A percentile compares a stretch with the other conserved stretches of the same genome.
These are phyloP conservation scores for Aspiorhynchus laticeps DNA, from an alignment of 2,113 vertebrate species.

Conservation along the genomic window DNA sequence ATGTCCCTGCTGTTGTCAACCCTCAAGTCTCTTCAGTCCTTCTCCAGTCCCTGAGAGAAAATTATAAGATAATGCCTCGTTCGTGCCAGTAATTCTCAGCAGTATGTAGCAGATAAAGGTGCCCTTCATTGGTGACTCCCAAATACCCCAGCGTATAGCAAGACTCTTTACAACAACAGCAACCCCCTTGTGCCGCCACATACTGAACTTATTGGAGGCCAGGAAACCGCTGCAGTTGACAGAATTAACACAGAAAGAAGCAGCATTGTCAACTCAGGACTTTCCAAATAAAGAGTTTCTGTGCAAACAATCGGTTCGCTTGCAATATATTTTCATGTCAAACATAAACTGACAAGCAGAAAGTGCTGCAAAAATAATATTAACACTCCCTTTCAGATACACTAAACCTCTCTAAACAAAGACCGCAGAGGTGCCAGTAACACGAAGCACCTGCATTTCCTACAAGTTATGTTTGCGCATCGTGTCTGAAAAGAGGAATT, in stretches of 20 bases:
- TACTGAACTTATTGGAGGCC: slow-evolving; percentile 6
- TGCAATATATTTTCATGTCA: slow-evolving; percentile 28
- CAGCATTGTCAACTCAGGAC: slow-evolving; percentile 50
- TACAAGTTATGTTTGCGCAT: not conserved
- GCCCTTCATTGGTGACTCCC: slow-evolving; percentile 54
- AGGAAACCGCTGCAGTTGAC: slow-evolving; percentile 17
- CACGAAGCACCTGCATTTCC: not conserved
- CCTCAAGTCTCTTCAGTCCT: slow-evolving; percentile 16
- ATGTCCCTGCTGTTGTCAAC: slow-evolving; percentile 1
- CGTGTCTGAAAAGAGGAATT: not conserved
- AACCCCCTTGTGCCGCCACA: slow-evolving; percentile 14
- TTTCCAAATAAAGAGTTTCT: slow-evolving; percentile 49
- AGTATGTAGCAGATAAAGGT: slow-evolving; percentile 27
- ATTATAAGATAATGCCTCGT: slow-evolving; percentile 52
- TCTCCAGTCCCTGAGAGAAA: slow-evolving; percentile 18
- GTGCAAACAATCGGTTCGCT: slow-evolving; percentile 40
- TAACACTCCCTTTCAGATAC: not conserved
- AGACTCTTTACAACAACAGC: slow-evolving; percentile 58
- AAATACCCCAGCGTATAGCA: slow-evolving; percentile 40
- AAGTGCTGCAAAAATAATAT: not conserved
- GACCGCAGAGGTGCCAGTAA: not conserved
- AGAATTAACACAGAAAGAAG: slow-evolving; percentile 46
- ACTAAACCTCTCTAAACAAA: slow-evolving; percentile 8
- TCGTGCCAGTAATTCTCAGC: slow-evolving; percentile 53
- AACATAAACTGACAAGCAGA: slow-evolving; percentile 5